Evolutionary conservation across 2,113 vertebrate species (phyloP), one percentile per base, ranked within the genome.

Genomic region (Odobenus rosmarus): DNA sequence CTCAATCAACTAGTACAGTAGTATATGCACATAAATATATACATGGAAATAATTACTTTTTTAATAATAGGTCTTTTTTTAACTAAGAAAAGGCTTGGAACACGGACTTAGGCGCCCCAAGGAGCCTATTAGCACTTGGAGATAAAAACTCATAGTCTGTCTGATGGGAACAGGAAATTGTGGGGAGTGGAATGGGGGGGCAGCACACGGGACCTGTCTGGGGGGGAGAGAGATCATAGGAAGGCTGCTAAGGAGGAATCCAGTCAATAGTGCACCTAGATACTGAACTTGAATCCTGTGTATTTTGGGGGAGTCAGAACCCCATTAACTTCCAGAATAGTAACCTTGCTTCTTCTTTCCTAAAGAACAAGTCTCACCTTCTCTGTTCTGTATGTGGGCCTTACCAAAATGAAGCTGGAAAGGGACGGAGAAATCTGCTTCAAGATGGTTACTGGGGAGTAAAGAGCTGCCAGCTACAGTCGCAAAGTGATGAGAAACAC

Each of bases 291-390:
- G 11, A 74, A 69, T 23, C 21, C 67, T 76, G 5, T 59, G 51
- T 57, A 31, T 51, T 81, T 46, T 90, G 76, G 36, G 59, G 33
- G 18, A 69, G 69, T 86, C 59, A 19, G 67, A 69, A 90, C 16
- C 18, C 33, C 51, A 82, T 57, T 39, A 62, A 55, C 12, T 51
- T 74, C 49, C 19, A 39, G 33, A 36, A 53, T 42, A 57, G 46
- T 46, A 92, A 59, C 16, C 77, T 93, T 91, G 72, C 9, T 77
- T 42, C 88, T 61, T 90, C 88, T 61, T 90, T 88, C 72, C 77
- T 77, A 86, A 82, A 72, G 3, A 95, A 69, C 42, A 61, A 64
- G 33, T 19, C 59, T 53, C 19, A 4, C 18, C 83, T 69, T 86
- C 77, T 95, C 86, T 12, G 1, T 67, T 89, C 57, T 71, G 4